These are phyloP conservation scores for Zoanthus sansibaricus DNA, from an alignment of 92 coral and sea anemone genomes.

Conservation along the genomic window DNA sequence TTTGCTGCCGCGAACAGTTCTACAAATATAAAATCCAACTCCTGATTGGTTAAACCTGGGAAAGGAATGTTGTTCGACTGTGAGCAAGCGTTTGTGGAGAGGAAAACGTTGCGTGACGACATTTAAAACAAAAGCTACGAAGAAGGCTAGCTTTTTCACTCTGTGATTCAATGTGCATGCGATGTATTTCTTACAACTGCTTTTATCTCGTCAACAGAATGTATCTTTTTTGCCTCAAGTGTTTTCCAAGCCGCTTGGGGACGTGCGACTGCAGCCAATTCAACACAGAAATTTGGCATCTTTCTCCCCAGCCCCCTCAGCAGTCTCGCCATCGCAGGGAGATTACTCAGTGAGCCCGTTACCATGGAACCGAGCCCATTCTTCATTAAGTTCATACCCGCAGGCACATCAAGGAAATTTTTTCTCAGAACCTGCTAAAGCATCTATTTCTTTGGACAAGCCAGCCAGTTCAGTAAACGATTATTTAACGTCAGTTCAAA, in stretches of 20 bases:
- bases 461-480: conserved; percentile 84
- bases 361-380: conserved; percentile 66
- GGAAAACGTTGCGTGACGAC: neutral
- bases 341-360: conserved; percentile 64
- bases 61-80: too few relatives aligned
- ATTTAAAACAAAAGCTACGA: too few relatives aligned
- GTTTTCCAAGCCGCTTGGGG: conserved; percentile 75
- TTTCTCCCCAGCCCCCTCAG: conserved; percentile 64
- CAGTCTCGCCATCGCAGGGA: conserved; percentile 71
- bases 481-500: conserved; percentile 74
- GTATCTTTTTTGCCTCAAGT: conserved; percentile 70
- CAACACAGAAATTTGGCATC: conserved; percentile 80
- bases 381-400: conserved; percentile 61
- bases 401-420: conserved; percentile 71
- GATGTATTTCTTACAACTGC: neutral
- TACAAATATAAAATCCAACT: too few relatives aligned
- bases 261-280: conserved; percentile 85
- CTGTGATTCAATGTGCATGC: neutral
- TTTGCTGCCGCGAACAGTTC: neutral
- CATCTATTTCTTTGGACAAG: conserved; percentile 67
- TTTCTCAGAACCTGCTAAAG: conserved; percentile 74
- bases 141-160: neutral
- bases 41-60: too few relatives aligned
- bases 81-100: neutral
- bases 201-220: conserved; percentile 50